Conservation (phyloP, 2,888 invertebrate species). For the Chorisops tibialis region DNA sequence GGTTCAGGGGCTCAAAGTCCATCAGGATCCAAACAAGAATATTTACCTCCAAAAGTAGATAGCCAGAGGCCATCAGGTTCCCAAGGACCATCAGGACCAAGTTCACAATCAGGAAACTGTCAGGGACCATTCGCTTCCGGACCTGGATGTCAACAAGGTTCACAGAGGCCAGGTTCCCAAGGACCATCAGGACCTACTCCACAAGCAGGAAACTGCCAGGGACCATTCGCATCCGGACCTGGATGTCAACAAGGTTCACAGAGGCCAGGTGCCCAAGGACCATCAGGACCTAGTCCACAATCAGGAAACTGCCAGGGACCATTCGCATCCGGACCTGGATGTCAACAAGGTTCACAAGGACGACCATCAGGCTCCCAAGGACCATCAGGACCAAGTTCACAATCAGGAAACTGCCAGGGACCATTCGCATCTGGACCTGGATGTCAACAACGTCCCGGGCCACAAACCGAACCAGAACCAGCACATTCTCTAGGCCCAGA, state of each 20-base stretch:
- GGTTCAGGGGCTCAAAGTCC: conserved; percentile 1
- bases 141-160: neutral
- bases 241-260: neutral
- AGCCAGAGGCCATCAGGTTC: no score
- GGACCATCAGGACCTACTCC: neutral
- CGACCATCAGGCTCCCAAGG: neutral
- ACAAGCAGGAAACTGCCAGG: neutral
- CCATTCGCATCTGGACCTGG: neutral
- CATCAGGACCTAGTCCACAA: neutral
- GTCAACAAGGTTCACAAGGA: neutral
- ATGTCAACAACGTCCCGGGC: neutral
- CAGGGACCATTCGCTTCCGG: neutral
- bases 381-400: neutral
- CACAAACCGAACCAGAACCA: conserved; percentile 22
- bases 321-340: neutral
- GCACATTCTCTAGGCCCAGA: conserved; percentile 42
- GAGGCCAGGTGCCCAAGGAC: neutral
- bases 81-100: neutral
- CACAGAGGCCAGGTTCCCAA: neutral
- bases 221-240: neutral
- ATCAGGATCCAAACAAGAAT: neutral
- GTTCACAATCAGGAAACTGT: neutral
- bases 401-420: neutral
- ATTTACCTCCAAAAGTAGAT: no score
- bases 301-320: neutral